A percentile compares a stretch with the other conserved stretches of the same genome.
phyloP scores from a whole-genome alignment of 2,113 vertebrate genomes.

The Carassius carassius region DNA sequence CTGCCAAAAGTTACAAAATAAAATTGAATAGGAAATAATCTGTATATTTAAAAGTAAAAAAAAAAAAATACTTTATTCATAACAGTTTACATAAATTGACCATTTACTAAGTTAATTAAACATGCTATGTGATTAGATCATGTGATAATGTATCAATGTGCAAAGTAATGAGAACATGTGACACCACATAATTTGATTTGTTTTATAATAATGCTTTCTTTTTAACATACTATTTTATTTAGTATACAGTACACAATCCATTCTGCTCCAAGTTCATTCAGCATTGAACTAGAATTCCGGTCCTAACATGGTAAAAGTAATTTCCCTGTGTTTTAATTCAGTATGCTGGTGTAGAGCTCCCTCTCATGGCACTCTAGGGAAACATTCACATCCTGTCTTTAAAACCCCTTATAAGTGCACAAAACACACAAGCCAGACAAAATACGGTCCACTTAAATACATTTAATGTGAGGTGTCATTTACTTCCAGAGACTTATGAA shows the following conservation, averaged over 20 bases:
- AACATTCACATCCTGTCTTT: not conserved
- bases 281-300: not conserved
- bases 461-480: conserved; percentile 51
- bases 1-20: not conserved
- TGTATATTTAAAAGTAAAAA: not conserved
- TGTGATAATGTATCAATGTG: not conserved
- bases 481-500: conserved; percentile 37
- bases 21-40: not conserved
- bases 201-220: not conserved
- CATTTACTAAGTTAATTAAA: not conserved
- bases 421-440: not conserved
- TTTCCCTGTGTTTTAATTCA: not conserved
- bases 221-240: not conserved
- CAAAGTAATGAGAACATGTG: not conserved
- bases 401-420: not conserved
- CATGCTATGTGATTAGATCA: not conserved
- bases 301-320: not conserved
- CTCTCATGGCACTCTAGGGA: not conserved
- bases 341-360: conserved; percentile 7
- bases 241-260: not conserved
- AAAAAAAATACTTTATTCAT: not conserved
- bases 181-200: not conserved
- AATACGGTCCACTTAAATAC: conserved; percentile 49
- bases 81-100: not conserved
- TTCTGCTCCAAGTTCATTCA: not conserved